Percentiles rank a stretch among this genome's conserved stretches.
Evolutionary conservation across 1,140 invertebrate genomes (phyloP).

Genomic region (Contarinia nasturtii): DNA sequence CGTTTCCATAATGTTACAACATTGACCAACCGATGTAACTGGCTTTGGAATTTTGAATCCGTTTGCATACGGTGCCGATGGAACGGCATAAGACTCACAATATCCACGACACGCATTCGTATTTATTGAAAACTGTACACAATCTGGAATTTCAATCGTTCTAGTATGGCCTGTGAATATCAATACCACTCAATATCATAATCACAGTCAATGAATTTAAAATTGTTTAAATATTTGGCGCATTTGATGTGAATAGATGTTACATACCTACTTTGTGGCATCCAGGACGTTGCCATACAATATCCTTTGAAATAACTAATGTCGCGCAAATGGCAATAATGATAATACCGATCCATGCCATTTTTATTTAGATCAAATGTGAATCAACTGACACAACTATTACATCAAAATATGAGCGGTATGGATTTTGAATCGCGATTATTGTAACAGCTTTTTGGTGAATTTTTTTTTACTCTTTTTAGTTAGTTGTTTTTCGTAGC

Average conservation of each 20-base stretch:
- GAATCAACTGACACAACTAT: too few relatives aligned
- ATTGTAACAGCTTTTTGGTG: too few relatives aligned
- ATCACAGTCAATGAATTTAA: not conserved
- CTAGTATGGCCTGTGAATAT: constrained; percentile 41
- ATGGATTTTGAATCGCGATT: too few relatives aligned
- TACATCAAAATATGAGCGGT: too few relatives aligned
- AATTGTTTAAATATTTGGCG: not conserved
- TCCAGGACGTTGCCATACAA: constrained; percentile 32
- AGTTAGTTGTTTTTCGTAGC: too few relatives aligned
- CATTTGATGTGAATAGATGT: not conserved
- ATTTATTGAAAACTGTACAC: constrained; percentile 63
- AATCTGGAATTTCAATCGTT: constrained; percentile 59
- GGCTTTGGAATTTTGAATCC: constrained; percentile 28
- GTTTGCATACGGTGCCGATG: constrained; percentile 40
- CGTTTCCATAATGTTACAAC: constrained; percentile 75
- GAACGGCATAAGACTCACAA: constrained; percentile 62
- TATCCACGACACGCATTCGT: constrained; percentile 74
- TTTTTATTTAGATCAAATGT: too few relatives aligned
- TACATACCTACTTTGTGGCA: constrained; percentile 39
- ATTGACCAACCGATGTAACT: constrained; percentile 70
- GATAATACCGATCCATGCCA: too few relatives aligned
- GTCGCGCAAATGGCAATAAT: too few relatives aligned
- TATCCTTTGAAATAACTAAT: too few relatives aligned
- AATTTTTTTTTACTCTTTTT: too few relatives aligned
- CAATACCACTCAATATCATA: not conserved